Evolutionary conservation across 2,797 vertebrate genomes (phyloP).

Genomic region (Danionella dracula): DNA sequence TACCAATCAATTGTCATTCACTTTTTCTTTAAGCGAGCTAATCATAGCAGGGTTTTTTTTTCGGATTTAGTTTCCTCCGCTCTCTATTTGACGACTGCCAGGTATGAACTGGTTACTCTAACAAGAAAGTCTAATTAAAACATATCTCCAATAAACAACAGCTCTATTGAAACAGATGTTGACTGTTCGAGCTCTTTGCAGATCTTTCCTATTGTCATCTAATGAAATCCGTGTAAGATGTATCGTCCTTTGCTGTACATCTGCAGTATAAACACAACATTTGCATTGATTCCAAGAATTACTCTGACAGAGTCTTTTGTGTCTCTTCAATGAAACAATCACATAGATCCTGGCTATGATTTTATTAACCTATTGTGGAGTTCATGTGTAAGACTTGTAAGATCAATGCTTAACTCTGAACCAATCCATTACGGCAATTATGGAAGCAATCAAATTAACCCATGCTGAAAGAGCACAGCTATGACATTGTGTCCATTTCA

Average conservation of each 20-base stretch:
- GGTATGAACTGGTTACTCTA: conserved; percentile 11
- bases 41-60: too few species aligned
- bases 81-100: too few species aligned
- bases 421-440: conserved; percentile 20
- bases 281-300: not conserved
- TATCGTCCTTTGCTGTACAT: not conserved
- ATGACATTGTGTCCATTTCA: conserved; percentile 43
- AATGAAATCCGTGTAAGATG: conserved; percentile 19
- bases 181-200: conserved; percentile 2
- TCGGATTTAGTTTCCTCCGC: too few species aligned
- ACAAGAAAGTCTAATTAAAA: conserved; percentile 30
- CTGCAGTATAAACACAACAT: conserved; percentile 1
- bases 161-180: conserved; percentile 33
- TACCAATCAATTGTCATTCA: too few species aligned
- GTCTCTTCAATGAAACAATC: not conserved
- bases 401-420: conserved; percentile 18
- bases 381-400: conserved; percentile 24
- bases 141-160: conserved; percentile 35
- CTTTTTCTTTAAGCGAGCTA: too few species aligned
- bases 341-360: not conserved
- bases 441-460: conserved; percentile 43
- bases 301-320: not conserved
- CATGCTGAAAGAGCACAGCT: conserved; percentile 24
- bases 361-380: not conserved
- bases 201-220: conserved; percentile 12